Conservation (phyloP, 2,797 vertebrate genomes). For the Phalloptychus januarius region DNA sequence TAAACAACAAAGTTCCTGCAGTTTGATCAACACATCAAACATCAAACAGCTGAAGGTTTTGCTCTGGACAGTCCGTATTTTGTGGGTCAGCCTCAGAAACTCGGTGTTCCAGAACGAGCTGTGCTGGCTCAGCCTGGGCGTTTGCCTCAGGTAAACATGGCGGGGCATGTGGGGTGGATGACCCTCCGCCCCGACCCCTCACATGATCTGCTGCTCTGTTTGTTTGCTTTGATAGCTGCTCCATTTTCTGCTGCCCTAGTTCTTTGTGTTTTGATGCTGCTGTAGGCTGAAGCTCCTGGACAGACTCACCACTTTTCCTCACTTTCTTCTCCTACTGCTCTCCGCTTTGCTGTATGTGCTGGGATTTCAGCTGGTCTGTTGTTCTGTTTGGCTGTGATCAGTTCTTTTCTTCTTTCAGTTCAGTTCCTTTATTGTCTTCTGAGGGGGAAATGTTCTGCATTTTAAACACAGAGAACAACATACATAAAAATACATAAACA, state of each 20-base stretch:
- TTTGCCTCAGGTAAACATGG: neutral
- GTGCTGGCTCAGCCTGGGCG: neutral
- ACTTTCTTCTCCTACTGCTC: too few relatives aligned
- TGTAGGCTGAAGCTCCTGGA: too few relatives aligned
- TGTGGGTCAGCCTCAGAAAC: neutral
- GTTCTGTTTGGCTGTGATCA: too few relatives aligned
- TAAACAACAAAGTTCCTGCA: neutral
- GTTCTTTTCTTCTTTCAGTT: too few relatives aligned
- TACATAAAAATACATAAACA: too few relatives aligned
- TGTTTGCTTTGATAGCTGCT: constrained; percentile 4
- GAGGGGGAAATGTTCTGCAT: too few relatives aligned
- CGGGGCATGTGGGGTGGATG: neutral
- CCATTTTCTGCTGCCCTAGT: neutral
- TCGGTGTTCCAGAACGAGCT: neutral
- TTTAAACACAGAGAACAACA: too few relatives aligned
- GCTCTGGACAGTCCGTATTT: neutral
- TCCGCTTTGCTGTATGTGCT: too few relatives aligned
- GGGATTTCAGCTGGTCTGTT: too few relatives aligned
- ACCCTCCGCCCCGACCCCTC: neutral
- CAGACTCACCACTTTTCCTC: too few relatives aligned
- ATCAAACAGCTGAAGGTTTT: neutral
- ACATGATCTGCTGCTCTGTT: neutral
- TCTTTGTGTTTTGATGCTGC: neutral
- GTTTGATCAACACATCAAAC: neutral
- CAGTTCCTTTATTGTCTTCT: too few relatives aligned